phyloP scores from a whole-genome alignment of 2,797 vertebrate species.

The Jordanella pulchra region DNA sequence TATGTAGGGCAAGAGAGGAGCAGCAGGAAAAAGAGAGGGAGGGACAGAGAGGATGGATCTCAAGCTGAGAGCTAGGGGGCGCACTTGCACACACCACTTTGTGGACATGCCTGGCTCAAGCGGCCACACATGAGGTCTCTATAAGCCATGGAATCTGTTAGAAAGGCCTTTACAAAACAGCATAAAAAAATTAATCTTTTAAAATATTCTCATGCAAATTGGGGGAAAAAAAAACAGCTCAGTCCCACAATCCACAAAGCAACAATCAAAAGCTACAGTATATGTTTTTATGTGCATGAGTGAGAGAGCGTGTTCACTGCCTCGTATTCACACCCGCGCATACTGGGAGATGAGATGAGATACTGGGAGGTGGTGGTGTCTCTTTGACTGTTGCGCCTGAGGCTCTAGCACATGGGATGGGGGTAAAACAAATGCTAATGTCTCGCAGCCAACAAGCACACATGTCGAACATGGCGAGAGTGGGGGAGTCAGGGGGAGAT shows the following conservation, averaged over 20 bases:
- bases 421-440: constrained; percentile 78
- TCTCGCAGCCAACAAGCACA: constrained; percentile 73
- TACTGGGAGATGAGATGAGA: constrained; percentile 71
- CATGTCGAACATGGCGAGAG: constrained; percentile 61
- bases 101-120: constrained; percentile 41
- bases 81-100: constrained; percentile 54
- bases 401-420: constrained; percentile 73
- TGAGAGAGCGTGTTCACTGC: constrained; percentile 46
- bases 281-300: constrained; percentile 39
- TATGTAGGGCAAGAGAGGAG: constrained; percentile 81
- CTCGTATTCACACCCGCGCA: constrained; percentile 62
- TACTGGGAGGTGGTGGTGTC: constrained; percentile 69
- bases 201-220: constrained; percentile 34
- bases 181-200: constrained; percentile 18
- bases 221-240: constrained; percentile 8
- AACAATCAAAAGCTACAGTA: constrained; percentile 48
- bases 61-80: constrained; percentile 71
- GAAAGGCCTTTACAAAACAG: constrained; percentile 20
- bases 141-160: constrained; percentile 36
- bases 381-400: constrained; percentile 74
- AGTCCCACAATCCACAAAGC: constrained; percentile 20
- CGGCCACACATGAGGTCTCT: constrained; percentile 28
- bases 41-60: constrained; percentile 17
- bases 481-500: constrained; percentile 55
- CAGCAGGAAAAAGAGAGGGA: constrained; percentile 52